Base-by-base conservation (phyloP, 2,797 vertebrate genomes). In the Pangasius djambal region DNA sequence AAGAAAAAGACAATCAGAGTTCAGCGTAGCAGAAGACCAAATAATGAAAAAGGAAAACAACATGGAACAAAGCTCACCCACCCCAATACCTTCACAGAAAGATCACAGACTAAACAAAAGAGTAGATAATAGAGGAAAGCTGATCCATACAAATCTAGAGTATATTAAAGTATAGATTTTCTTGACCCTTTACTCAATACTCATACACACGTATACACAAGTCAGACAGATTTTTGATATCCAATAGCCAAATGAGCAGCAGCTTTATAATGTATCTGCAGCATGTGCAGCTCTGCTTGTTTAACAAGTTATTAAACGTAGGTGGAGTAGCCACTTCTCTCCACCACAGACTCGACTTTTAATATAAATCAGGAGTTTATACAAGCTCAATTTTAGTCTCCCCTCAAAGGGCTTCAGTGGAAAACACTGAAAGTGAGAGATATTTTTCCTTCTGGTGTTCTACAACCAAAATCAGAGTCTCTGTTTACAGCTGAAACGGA, bases 301-400 rank as follows among this genome's bases (percentile, higher is more conserved):
- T 61, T 88, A 83, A 86, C 79, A 89, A 77, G 79, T 55, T 85
- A 90, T 91, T 91, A 89, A 90, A 91, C 69, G 69, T 88, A 86
- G 87, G 83, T 86, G 88, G 89, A 89, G 89, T 75, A 87, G 87
- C 86, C n/a, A 61, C 88, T 89, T 88, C 85, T 87, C 86, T 79
- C 34, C 81, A 86, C 88, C 87, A 52, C 85, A 91, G 57, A 75
- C 44, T 85, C 59, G 15, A 83, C 85, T 89, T 89, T 91, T 92
- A 92, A 91, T 91, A 48, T 78, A 90, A 90, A 90, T 88, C 84
- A 90, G 72, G 83, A 86, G 48, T 86, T 90, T 88, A 89, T 84
- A 74, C 84, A 83, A 78, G 67, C 40, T 59, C 78, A n/a, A 52
- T 65, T 85, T 74, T 52, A 87, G 87, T 75, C 75, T 72, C n/a